A percentile compares a stretch with the other conserved stretches of the same genome.
phyloP scores from a whole-genome alignment of 2,888 invertebrate genomes.

The Drosophila mercatorum region DNA sequence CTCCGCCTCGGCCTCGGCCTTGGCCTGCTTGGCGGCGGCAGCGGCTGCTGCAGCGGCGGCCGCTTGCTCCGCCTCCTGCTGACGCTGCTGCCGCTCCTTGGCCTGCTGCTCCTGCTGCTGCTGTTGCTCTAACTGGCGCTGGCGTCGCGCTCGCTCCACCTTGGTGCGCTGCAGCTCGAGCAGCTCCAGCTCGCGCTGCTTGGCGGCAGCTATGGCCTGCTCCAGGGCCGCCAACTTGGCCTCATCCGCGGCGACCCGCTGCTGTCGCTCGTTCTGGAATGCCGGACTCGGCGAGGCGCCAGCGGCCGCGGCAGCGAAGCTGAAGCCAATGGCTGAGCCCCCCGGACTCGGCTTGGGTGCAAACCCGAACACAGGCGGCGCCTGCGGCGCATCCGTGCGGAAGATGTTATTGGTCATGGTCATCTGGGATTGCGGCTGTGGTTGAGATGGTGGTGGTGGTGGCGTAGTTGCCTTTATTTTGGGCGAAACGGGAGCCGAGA shows the following conservation, averaged over 20 bases:
- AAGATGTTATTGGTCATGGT: background rate
- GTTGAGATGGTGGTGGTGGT: conserved; percentile 10
- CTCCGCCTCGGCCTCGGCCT: background rate
- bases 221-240: conserved; percentile 50
- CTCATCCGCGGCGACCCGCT: conserved; percentile 33
- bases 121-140: conserved; percentile 15
- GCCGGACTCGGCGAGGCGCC: conserved; percentile 23
- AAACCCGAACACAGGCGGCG: background rate
- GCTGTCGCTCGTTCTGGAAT: conserved; percentile 15
- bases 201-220: conserved; percentile 50
- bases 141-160: conserved; percentile 33
- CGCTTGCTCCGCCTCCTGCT: background rate
- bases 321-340: conserved; percentile 7
- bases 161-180: conserved; percentile 47
- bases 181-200: conserved; percentile 53
- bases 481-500: conserved; percentile 59
- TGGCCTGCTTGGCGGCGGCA: background rate
- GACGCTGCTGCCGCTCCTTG: background rate
- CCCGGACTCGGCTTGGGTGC: background rate
- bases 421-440: background rate
- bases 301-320: conserved; percentile 5
- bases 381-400: background rate
- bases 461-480: conserved; percentile 50
- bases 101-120: background rate
- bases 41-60: background rate